Evolutionary conservation across 2,113 vertebrate species (phyloP).

Genomic region (Bubo blakistoni): DNA sequence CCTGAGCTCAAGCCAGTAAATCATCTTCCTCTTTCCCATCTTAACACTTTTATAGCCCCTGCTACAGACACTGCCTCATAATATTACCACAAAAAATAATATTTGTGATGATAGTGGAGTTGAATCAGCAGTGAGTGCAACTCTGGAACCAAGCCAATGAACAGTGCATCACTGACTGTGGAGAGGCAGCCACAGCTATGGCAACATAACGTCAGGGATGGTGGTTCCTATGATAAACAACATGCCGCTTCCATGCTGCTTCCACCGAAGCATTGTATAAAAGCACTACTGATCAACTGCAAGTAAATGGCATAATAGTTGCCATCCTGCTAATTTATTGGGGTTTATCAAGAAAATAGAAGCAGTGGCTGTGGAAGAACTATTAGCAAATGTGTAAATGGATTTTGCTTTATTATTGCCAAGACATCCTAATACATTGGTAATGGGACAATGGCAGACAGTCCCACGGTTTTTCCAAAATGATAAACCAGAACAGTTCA

Average conservation of each 20-base stretch:
- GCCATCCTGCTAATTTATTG: not conserved
- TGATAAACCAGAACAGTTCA: not conserved
- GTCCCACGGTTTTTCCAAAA: not conserved
- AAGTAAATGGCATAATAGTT: not conserved
- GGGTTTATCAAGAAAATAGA: not conserved
- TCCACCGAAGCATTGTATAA: not conserved
- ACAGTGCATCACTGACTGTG: not conserved
- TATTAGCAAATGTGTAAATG: not conserved
- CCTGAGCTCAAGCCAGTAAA: not conserved
- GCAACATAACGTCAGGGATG: not conserved
- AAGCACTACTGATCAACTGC: not conserved
- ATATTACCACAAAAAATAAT: not conserved
- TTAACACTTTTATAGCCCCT: not conserved
- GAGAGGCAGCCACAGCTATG: not conserved
- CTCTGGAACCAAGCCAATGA: not conserved
- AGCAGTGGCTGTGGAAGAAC: not conserved
- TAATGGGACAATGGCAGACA: not conserved
- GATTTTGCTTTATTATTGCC: not conserved
- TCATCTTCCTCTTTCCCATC: not conserved
- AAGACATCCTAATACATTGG: not conserved
- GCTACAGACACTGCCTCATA: not conserved
- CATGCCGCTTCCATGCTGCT: not conserved
- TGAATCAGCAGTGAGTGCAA: not conserved
- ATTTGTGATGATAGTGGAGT: not conserved
- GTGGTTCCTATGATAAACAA: not conserved